Base-by-base conservation (phyloP, 2,797 vertebrate species). In the Galago senegalensis region DNA sequence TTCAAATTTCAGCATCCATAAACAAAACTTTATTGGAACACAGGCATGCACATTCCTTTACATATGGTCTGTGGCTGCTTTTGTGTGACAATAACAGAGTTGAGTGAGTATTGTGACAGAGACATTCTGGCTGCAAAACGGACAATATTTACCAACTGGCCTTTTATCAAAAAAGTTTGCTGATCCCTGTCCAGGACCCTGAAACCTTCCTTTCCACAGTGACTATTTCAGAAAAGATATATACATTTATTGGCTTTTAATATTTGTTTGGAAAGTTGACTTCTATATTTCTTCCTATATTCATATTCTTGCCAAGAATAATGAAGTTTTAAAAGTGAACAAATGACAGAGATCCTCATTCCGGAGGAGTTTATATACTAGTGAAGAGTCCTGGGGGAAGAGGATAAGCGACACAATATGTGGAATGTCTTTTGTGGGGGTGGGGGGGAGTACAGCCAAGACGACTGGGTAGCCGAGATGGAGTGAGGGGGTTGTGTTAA, bases 11-110 rank as follows among this genome's bases (percentile, higher is more conserved):
- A 61, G 34, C 58, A 27, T 43, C 65, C 60, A 31, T 95, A 76
- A 89, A 89, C 88, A 95, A 95, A 92, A 88, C 91, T 53, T 60
- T 46, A 60, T 49, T 65, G 79, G 75, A 88, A 80, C 73, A 56
- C 0, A 27, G 63, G 87, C 49, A 0, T 23, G 25, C 61, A 72
- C 49, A 17, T 69, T 77, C 21, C 4, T 76, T 89, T 95, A 18
- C 79, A 14, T 46, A 16, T 80, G 82, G 60, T 31, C 65, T 46
- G 2, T 67, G 79, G 58, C 69, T 40, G 73, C 58, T 17, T 70
- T 70, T 31, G 25, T 60, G 17, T 53, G 37, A 1, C 18, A 13
- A 31, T 53, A 34, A 56, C 84, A 58, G 91, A 79, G 20, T 4
- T 56, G 34, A n/a, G 37, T 63, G 34, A n/a, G 37, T 37, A 14